Evolutionary conservation across 2,888 invertebrate genomes (phyloP), one percentile per base, ranked within the genome.

Genomic region (Brassicogethes aeneus): DNA sequence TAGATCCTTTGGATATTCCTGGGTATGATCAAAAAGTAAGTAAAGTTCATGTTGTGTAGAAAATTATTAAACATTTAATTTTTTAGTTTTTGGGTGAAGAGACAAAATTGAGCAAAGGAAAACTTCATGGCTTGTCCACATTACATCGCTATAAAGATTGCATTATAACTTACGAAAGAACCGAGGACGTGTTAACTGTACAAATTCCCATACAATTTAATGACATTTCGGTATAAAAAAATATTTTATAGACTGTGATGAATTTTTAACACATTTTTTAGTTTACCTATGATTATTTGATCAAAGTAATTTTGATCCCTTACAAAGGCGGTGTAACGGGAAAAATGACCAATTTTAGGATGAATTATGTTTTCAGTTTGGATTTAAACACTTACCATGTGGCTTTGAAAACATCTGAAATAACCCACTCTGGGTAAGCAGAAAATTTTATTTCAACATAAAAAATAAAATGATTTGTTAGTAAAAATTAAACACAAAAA

Each of bases 301-400:
- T 73, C 13, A 59, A 71, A 55, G 70, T 72, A 38, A 71, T 74
- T 71, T 66, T 70, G 45, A 53, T 75, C 30, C 74, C 73, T 1
- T 74, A 74, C 7, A 69, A 65, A 1, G 76, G 76, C 15, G 70
- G 70, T 15, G 68, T 76, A 37, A 48, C 66, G 16, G 76, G 69
- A 13, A 65, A 69, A 3, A 62, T 74, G 17, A 53, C 53, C 42
- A 44, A 57, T 36, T 39, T 60, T 5, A 40, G 47, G 44, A 36
- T 55, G 3, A 40, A 49, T 8, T 41, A 52, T 15, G 43, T 47
- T 16, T 33, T 61, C 7, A 45, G 42, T n/a, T 46, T 54, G 8
- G 54, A 61, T 41, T 50, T 51, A 8, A 33, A 41, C 7, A 52
- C 41, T 8, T 30, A 46, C 29, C 41, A 45, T 8, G 44, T 53